Evolutionary conservation across 2,113 vertebrate genomes (phyloP), one percentile per base, ranked within the genome.

Genomic region (Prunella himalayana): DNA sequence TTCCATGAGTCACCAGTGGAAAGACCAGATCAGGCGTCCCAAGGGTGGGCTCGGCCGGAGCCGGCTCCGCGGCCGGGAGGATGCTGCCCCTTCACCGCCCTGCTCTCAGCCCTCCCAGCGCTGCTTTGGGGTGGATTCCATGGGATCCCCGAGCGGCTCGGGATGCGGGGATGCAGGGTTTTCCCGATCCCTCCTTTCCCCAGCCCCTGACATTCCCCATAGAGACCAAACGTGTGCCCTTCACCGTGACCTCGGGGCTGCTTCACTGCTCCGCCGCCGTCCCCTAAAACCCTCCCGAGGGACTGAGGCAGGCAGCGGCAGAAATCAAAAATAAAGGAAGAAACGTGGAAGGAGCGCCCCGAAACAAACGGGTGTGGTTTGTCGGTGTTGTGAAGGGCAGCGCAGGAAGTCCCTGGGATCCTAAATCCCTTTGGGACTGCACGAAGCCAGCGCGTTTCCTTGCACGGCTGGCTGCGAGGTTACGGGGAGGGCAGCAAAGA

Each of bases 1-100:
- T 95, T 82, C 86, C 30, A 41, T 94, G 95, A 95, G 88, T 96
- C 92, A 92, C 73, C 69, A 31, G 73, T 88, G 95, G 92, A 87
- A 94, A 95, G 84, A 95, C 0, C 65, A 10, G 86, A 19, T 35
- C 92, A 82, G 78, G 78, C 30, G 0, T 85, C 92, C 92, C 63
- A 2, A 1, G 93, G 91, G 91, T 90, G 94, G 91, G 82, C 82
- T 93, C 2, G 6, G 85, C 70, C 8, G 0, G 33, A 42, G 65
- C 75, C 6, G 3, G 56, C 50, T 79, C 47, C 51, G 8, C 17
- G 2, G 65, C 65, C 7, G 0, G 61, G 50, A 41, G 70, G 86
- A 51, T 49, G 88, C 89, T 53, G 82, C 83, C 15, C 70, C 7
- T 5, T 24, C 13, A 0, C 31, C 5, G 31, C 15, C 0, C 47